Conservation (phyloP, 2,113 vertebrate genomes). For the Bettongia penicillata region DNA sequence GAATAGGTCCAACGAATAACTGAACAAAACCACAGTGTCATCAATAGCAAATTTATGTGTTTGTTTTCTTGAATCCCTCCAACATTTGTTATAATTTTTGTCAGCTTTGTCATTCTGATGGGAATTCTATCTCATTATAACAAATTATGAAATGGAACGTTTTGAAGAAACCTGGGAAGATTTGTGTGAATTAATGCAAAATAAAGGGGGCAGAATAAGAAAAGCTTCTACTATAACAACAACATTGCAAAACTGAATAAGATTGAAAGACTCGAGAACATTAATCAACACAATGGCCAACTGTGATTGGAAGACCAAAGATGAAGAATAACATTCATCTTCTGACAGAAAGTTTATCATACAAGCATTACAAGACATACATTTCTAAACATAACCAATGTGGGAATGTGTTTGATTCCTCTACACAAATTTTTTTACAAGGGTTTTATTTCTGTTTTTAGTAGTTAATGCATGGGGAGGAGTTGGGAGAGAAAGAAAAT, state of each 20-base stretch:
- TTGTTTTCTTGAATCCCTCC: not conserved
- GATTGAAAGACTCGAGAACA: not conserved
- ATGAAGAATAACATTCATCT: not conserved
- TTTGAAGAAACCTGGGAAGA: not conserved
- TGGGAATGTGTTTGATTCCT: not conserved
- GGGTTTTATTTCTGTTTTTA: too few species aligned
- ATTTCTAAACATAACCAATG: not conserved
- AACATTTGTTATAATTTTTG: not conserved
- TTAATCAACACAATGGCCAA: not conserved
- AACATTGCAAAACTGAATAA: not conserved
- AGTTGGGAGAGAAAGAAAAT: too few species aligned
- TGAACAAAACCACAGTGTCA: not conserved
- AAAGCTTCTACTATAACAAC: not conserved
- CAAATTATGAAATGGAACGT: not conserved
- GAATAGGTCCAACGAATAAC: not conserved
- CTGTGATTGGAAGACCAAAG: not conserved
- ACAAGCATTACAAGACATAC: not conserved
- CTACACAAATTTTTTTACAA: not conserved
- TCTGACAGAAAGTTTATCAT: not conserved
- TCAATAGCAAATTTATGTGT: not conserved
- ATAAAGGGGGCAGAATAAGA: not conserved
- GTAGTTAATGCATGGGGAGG: too few species aligned
- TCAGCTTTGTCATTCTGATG: not conserved
- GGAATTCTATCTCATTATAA: not conserved
- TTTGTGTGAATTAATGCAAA: not conserved